phyloP scores from a whole-genome alignment of 30 jellyfish, hydroid and myxozoan genomes.

The Cassiopea xamachana region DNA sequence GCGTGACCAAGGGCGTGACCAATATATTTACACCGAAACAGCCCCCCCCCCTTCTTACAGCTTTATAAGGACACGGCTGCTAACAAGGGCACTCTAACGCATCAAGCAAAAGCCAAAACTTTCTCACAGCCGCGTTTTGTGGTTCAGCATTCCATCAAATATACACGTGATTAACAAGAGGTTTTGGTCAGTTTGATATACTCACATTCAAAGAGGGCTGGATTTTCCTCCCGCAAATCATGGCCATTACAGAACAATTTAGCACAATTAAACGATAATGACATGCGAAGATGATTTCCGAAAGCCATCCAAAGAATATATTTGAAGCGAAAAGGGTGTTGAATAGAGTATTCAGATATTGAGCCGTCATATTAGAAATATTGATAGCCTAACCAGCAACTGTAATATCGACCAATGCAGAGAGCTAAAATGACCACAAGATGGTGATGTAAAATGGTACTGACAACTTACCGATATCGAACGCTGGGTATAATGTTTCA shows the following conservation, averaged over 20 bases:
- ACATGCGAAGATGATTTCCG: constrained; percentile 3
- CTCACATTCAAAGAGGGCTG: neutral
- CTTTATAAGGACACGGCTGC: no score
- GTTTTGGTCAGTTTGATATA: no score
- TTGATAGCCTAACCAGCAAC: neutral
- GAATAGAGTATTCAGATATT: neutral
- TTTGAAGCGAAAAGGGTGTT: neutral
- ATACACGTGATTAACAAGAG: no score
- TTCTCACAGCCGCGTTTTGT: no score
- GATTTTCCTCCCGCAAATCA: neutral
- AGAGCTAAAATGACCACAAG: neutral
- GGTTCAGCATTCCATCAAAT: no score
- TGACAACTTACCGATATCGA: neutral
- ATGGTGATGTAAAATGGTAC: neutral
- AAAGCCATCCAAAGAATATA: neutral
- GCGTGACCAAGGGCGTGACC: no score
- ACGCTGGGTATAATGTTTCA: neutral
- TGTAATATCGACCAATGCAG: neutral
- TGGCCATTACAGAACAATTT: neutral
- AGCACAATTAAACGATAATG: neutral
- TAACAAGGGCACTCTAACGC: no score
- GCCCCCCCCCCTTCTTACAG: no score
- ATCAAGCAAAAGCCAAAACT: no score
- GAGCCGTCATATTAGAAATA: neutral
- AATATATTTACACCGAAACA: no score